These are phyloP conservation scores for Sparidentex hasta DNA, from an alignment of 2,797 vertebrate species.

Conservation along the genomic window DNA sequence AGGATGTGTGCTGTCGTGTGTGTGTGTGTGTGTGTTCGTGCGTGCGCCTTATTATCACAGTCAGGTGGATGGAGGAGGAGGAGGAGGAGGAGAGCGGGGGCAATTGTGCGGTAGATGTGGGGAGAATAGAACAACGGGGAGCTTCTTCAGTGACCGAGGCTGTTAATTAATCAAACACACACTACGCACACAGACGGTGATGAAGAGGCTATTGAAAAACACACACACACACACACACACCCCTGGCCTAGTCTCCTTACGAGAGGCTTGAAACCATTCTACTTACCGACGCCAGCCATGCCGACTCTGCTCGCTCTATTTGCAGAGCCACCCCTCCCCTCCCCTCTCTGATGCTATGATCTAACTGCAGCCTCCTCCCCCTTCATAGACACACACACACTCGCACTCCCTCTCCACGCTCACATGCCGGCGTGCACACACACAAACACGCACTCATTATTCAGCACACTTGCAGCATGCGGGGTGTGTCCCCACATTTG, in stretches of 20 bases:
- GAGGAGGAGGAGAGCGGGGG: conserved; percentile 24
- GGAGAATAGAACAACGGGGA: conserved; percentile 70
- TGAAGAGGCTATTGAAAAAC: conserved; percentile 49
- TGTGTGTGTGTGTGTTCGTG: conserved; percentile 17
- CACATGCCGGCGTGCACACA: conserved; percentile 50
- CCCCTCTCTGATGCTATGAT: conserved; percentile 80
- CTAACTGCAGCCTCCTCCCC: conserved; percentile 81
- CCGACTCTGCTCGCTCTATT: conserved; percentile 75
- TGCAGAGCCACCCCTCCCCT: conserved; percentile 71
- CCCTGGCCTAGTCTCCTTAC: conserved; percentile 45
- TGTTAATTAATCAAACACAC: conserved; percentile 78
- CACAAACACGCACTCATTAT: conserved; percentile 26
- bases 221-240: conserved; percentile 21
- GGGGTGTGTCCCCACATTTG: conserved; percentile 62
- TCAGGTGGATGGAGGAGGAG: conserved; percentile 57
- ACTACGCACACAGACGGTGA: conserved; percentile 43
- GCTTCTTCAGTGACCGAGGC: conserved; percentile 58
- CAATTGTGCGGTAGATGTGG: conserved; percentile 59
- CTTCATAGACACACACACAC: conserved; percentile 55
- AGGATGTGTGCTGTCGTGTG: background rate
- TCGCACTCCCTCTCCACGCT: conserved; percentile 14
- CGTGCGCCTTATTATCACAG: conserved; percentile 61
- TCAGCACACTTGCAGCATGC: conserved; percentile 39
- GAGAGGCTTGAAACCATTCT: conserved; percentile 69
- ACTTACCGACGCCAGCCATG: conserved; percentile 62